Base-by-base conservation (phyloP, 37 sponge, comb jelly and placozoan genomes). In the Beroe ovata region DNA sequence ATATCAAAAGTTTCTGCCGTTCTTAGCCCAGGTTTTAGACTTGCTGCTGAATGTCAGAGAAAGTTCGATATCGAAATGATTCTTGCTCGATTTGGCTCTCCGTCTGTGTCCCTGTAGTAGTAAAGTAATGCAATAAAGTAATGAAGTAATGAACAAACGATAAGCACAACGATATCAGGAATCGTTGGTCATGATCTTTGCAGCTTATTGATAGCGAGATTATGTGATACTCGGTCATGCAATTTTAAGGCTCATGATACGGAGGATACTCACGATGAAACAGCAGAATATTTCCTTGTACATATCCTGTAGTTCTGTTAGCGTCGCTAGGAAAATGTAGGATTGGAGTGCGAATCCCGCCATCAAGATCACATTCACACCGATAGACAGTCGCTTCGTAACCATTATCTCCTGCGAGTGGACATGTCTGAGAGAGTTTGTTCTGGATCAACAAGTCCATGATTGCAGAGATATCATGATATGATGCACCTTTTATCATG, bases 261-360 rank as follows among this genome's bases (percentile, higher is more conserved):
- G n/a, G n/a, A n/a, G n/a, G n/a, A n/a, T n/a, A 47, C 54, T 47
- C 54, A 47, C 54, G 54, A 11, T 16, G 11, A 47, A 47, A 11
- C 54, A 66, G 69, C 69, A 66, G 69, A 66, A 66, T 34, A 66
- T 25, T 2, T 8, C 36, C 36, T 66, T 66, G 69, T 14, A 66
- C 8, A 26, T 11, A 1, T 66, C 69, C 36, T 66, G 69, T 11
- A 66, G 69, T 16, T 66, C 69, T 32, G 25, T 66, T 0, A 66
- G 25, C 18, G 69, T 66, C 35, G 69, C 69, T 3, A 66, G 36
- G 47, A 77, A 77, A 54, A 77, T 77, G 54, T 42, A 77, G 35
- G 84, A 42, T 40, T 77, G 84, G 29, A 77, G 26, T 19, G 84
- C 42, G 38, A 77, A 77, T 6, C 54, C 84, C 1, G 84, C 38